These are phyloP conservation scores for Oncorhynchus clarkii DNA, from an alignment of 2,113 vertebrate species.

Conservation along the genomic window DNA sequence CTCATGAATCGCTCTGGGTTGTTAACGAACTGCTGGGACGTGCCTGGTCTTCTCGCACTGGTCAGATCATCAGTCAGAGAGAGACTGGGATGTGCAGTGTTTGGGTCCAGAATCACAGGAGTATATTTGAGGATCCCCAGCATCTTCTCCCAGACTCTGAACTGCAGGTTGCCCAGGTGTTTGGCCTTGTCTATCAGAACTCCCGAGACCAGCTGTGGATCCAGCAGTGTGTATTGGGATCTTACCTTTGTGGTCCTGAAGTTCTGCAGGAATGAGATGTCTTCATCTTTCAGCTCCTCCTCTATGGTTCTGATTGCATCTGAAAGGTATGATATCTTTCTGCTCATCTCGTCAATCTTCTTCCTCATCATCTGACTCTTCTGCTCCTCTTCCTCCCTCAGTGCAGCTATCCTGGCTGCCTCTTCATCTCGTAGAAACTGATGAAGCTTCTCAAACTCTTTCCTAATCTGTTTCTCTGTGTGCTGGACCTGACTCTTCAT, in stretches of 20 bases:
- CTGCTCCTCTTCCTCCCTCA: neutral
- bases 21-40: neutral
- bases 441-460: neutral
- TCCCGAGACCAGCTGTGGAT: neutral
- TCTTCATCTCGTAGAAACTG: neutral
- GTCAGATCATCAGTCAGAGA: constrained; percentile 20
- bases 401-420: neutral
- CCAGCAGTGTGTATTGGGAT: neutral
- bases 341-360: too few species aligned
- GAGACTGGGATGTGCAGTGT: neutral
- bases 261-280: neutral
- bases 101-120: neutral
- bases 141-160: constrained; percentile 1
- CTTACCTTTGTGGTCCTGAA: too few species aligned
- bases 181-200: neutral
- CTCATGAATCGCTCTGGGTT: constrained; percentile 20
- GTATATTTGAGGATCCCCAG: neutral
- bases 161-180: neutral
- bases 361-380: too few species aligned
- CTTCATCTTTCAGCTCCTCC: neutral
- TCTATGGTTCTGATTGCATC: neutral
- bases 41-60: neutral
- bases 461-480: too few species aligned
- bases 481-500: too few species aligned
- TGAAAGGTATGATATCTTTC: neutral